Conservation (phyloP, 2,113 vertebrate species). For the Sylvia atricapilla region DNA sequence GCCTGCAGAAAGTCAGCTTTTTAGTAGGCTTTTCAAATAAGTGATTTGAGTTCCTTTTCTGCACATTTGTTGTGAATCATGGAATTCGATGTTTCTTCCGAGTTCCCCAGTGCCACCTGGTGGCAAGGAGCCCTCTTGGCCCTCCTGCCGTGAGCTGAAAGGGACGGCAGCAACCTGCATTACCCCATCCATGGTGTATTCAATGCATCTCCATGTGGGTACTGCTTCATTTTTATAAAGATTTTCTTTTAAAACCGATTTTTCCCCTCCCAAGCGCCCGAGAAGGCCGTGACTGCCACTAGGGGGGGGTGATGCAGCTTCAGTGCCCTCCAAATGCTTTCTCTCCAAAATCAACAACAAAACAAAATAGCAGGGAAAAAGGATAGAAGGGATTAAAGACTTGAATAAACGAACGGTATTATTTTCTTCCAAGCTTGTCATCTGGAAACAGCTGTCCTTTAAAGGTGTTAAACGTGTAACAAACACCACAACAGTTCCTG, state of each 20-base stretch:
- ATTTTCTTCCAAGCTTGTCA: neutral
- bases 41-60: neutral
- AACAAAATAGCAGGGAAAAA: neutral
- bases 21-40: neutral
- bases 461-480: neutral
- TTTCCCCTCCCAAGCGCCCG: neutral
- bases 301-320: slow-evolving; percentile 47
- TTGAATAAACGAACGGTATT: neutral
- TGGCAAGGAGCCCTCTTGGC: neutral
- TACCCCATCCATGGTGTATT: neutral
- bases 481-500: neutral
- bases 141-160: neutral
- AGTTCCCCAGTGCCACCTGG: slow-evolving; percentile 41
- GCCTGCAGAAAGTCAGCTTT: neutral
- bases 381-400: neutral
- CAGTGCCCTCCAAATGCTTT: neutral
- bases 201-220: neutral
- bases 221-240: neutral
- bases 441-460: neutral
- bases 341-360: slow-evolving; percentile 14
- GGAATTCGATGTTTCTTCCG: neutral
- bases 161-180: neutral
- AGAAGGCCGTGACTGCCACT: neutral
- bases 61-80: fast-evolving
- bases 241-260: neutral